Conservation (phyloP, 2,113 vertebrate species). For the Andinoacara biseriatus region DNA sequence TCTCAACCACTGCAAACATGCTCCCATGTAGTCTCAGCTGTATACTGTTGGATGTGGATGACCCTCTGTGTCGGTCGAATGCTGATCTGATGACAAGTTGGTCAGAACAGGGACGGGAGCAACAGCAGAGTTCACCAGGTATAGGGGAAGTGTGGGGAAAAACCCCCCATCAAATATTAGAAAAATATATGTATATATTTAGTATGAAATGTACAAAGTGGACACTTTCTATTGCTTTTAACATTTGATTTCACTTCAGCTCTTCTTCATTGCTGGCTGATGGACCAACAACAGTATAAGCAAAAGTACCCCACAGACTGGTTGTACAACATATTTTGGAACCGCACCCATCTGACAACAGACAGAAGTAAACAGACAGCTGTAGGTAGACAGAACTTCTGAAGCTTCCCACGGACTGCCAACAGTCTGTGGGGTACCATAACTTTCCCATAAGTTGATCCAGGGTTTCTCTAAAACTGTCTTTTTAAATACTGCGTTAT, state of each 20-base stretch:
- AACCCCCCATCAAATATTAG: rapidly evolving
- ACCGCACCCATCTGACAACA: background rate
- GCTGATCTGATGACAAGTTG: background rate
- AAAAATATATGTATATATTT: background rate
- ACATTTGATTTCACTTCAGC: background rate
- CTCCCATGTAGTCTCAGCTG: background rate
- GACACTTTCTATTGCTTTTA: background rate
- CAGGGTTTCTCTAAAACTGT: too few relatives aligned
- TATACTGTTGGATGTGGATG: background rate
- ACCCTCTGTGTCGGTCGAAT: background rate
- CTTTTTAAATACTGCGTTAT: too few relatives aligned
- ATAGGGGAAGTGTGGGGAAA: too few relatives aligned
- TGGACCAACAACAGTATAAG: background rate
- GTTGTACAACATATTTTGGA: background rate
- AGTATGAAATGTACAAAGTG: background rate
- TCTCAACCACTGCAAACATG: background rate
- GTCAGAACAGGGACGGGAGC: background rate
- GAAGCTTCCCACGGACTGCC: background rate
- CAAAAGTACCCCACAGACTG: background rate
- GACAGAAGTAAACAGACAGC: too few relatives aligned
- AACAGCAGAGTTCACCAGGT: background rate
- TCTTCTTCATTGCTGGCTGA: background rate
- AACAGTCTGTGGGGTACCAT: too few relatives aligned
- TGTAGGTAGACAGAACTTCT: background rate
- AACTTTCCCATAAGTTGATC: too few relatives aligned